Conservation (phyloP, 2,797 vertebrate genomes). For the Sus cebifrons region DNA sequence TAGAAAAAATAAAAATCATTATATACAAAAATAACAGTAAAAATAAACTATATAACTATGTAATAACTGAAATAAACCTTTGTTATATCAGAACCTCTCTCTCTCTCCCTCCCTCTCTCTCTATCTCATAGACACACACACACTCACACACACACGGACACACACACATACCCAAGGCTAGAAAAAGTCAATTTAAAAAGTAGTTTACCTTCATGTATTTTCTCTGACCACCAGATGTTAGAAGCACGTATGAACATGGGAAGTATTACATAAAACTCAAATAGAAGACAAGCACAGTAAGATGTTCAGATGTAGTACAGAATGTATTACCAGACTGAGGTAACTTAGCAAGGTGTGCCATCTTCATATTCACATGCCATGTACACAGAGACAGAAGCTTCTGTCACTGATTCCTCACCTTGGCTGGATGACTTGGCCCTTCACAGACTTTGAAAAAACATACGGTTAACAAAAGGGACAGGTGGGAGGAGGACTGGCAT, state of each 20-base stretch:
- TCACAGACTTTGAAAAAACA: too few relatives aligned
- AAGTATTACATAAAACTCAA: not conserved
- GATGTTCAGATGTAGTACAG: accelerated
- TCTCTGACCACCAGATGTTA: not conserved
- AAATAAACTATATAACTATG: not conserved
- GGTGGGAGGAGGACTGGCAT: too few relatives aligned
- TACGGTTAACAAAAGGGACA: too few relatives aligned
- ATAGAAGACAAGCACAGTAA: not conserved
- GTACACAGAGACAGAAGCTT: not conserved
- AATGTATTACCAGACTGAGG: not conserved
- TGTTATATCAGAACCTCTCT: not conserved
- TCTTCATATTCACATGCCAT: not conserved
- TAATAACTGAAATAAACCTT: not conserved
- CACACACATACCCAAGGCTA: not conserved
- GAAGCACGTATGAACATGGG: not conserved
- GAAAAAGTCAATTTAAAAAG: not conserved
- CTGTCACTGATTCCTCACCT: not conserved
- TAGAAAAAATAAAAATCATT: too few relatives aligned
- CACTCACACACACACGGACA: not conserved
- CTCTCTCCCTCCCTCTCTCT: not conserved
- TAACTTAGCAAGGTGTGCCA: not conserved
- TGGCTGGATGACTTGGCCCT: not conserved
- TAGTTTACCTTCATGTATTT: not conserved
- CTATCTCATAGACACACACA: not conserved
- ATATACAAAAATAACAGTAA: not conserved